A percentile compares a stretch with the other conserved stretches of the same genome.
phyloP scores from a whole-genome alignment of 2,113 vertebrate genomes.

The Microcebus tavaratra region DNA sequence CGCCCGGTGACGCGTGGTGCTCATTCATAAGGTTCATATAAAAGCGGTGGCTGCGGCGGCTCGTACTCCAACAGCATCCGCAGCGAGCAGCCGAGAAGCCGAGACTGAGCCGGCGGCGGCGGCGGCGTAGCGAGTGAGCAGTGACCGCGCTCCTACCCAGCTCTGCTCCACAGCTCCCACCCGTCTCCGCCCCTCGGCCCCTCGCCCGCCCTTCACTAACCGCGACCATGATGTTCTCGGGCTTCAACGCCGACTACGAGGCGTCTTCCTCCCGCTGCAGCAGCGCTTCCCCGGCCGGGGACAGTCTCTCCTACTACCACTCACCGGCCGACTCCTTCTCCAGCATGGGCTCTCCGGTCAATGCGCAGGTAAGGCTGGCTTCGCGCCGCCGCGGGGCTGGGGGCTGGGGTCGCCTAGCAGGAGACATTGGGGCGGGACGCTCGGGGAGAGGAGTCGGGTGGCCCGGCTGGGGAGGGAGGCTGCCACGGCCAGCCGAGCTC shows the following conservation, averaged over 20 bases:
- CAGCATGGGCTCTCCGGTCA: constrained; percentile 92
- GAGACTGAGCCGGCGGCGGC: constrained; percentile 50
- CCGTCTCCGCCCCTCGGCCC: constrained; percentile 51
- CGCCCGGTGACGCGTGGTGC: constrained; percentile 50
- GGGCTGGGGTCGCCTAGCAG: neutral
- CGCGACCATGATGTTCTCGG: constrained; percentile 90
- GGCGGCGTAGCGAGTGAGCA: constrained; percentile 54
- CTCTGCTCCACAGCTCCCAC: constrained; percentile 63
- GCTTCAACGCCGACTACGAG: constrained; percentile 93
- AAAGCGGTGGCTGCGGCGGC: constrained; percentile 55
- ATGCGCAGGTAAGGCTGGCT: constrained; percentile 89
- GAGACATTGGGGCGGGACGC: neutral
- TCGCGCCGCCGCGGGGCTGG: neutral
- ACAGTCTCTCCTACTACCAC: constrained; percentile 90
- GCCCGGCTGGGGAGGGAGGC: neutral
- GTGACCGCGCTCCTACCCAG: constrained; percentile 70
- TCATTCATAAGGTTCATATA: constrained; percentile 75
- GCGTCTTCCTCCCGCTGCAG: constrained; percentile 95
- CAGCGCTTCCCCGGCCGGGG: constrained; percentile 93
- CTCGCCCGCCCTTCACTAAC: constrained; percentile 37
- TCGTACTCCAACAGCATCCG: constrained; percentile 75
- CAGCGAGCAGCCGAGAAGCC: constrained; percentile 49
- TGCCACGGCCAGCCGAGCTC: neutral
- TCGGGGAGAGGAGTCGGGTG: neutral
- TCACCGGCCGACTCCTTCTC: constrained; percentile 94